phyloP scores from a whole-genome alignment of 2,113 vertebrate genomes.

The Charina bottae region DNA sequence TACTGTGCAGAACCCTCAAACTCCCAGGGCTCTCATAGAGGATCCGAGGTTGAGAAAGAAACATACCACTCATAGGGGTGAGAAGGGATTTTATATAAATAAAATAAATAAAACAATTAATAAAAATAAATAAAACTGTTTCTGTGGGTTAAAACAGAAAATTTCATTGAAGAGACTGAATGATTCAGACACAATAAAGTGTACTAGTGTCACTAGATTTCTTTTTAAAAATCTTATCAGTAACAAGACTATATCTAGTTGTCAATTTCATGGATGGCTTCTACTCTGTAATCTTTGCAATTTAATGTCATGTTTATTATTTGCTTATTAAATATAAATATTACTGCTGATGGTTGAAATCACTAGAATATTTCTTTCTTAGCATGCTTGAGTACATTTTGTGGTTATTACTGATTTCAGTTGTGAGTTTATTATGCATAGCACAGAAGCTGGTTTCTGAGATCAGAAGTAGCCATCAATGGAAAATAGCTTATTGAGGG shows the following conservation, averaged over 20 bases:
- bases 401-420: constrained; percentile 41
- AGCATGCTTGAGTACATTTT: constrained; percentile 1
- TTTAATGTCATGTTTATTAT: constrained; percentile 61
- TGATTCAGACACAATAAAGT: constrained; percentile 35
- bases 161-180: constrained; percentile 10
- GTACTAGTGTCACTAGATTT: constrained; percentile 39
- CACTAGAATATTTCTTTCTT: constrained; percentile 33
- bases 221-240: constrained; percentile 37
- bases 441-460: constrained; percentile 34
- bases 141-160: constrained; percentile 33
- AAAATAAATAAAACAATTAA: constrained; percentile 28
- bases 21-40: no score
- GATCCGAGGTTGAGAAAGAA: no score
- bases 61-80: no score
- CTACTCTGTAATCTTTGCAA: constrained; percentile 52
- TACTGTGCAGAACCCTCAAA: no score
- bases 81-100: neutral
- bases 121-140: neutral
- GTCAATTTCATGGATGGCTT: constrained; percentile 64
- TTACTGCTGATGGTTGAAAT: constrained; percentile 33
- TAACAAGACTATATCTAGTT: constrained; percentile 45
- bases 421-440: neutral
- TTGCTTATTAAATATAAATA: constrained; percentile 63
- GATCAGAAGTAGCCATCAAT: constrained; percentile 29
- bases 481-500: constrained; percentile 17